A percentile compares a stretch with the other conserved stretches of the same genome.
Evolutionary conservation across 2,113 vertebrate genomes (phyloP).

Genomic region (Proterorhinus semilunaris): DNA sequence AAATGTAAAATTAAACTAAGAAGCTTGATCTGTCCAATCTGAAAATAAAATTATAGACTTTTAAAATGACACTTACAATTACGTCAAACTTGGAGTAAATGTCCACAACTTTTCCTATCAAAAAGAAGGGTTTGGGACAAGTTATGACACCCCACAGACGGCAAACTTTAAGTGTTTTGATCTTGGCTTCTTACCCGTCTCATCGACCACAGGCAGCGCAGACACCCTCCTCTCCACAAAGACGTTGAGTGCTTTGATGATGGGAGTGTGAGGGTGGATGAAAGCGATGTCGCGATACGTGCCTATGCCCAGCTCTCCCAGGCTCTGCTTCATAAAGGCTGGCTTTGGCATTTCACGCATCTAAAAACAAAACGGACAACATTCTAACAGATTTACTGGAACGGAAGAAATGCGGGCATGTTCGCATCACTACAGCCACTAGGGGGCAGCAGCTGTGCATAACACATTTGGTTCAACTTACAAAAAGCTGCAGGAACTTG

Average conservation of each 20-base stretch:
- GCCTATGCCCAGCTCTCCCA: constrained; percentile 94
- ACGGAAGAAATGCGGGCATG: neutral
- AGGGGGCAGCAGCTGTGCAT: constrained; percentile 46
- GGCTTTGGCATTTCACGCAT: constrained; percentile 99
- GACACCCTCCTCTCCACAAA: constrained; percentile 97
- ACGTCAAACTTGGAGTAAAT: constrained; percentile 99
- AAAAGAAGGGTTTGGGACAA: constrained; percentile 3
- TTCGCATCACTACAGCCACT: constrained; percentile 29
- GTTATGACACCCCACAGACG: neutral
- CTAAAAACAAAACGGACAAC: constrained; percentile 63
- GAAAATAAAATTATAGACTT: neutral
- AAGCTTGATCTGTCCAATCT: neutral
- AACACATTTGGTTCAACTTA: constrained; percentile 77
- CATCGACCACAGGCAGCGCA: constrained; percentile 93
- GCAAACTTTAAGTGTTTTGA: neutral
- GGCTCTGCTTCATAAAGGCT: constrained; percentile 95
- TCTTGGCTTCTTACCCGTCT: constrained; percentile 77
- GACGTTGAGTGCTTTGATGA: constrained; percentile 96
- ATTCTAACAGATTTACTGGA: neutral
- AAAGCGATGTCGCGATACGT: constrained; percentile 95
- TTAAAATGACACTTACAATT: constrained; percentile 87
- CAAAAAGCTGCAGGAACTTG: constrained; percentile 99
- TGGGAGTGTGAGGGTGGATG: constrained; percentile 95
- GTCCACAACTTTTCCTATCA: constrained; percentile 96
- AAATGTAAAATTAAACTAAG: neutral